Evolutionary conservation across 1,140 invertebrate species (phyloP), one percentile per base, ranked within the genome.

Genomic region (Harpegnathos saltator): DNA sequence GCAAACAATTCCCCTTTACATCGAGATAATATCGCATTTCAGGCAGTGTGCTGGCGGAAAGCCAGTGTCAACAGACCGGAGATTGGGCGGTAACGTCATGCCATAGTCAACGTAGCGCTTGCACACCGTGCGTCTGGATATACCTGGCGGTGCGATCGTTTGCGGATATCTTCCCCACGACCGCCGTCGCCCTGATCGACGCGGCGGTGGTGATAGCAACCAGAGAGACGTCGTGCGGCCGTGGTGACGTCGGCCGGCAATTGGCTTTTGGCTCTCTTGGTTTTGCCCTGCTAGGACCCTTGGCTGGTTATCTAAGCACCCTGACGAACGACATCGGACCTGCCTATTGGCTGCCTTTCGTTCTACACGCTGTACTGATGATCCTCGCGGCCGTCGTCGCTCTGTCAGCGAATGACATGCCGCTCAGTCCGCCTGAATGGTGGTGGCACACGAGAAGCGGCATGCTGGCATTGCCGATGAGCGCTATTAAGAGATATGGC

Each of bases 401-500:
- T 0, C 85, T 97, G 17, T 93, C 95, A 58, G 95, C 96, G 66
- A 95, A 95, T 3, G 95, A 95, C 58, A 97, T 97, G 96, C 97
- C 97, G 1, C 91, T 97, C 5, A 96, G 96, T 88, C 96, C 97
- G 4, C 97, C 97, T 3, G 97, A 97, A 91, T 97, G 97, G 96
- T 97, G 97, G 96, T 97, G 97, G 96, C 97, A 97, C 87, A 97
- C 97, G 0, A 95, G 96, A 88, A 96, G 96, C n/a, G 97, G 97
- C 17, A 96, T 96, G 94, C 89, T 97, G 44, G 96, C 97, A 5
- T 91, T 97, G 80, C 96, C 96, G 9, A 96, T 97, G 96, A 97
- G 95, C 63, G 95, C 96, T 9, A 95, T 97, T n/a, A 95, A 96
- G 17, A 95, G 96, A 52, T 97, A 97, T 85, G 96, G 96, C 17